Base-by-base conservation (phyloP, 1,140 invertebrate genomes). In the Planococcus citri region DNA sequence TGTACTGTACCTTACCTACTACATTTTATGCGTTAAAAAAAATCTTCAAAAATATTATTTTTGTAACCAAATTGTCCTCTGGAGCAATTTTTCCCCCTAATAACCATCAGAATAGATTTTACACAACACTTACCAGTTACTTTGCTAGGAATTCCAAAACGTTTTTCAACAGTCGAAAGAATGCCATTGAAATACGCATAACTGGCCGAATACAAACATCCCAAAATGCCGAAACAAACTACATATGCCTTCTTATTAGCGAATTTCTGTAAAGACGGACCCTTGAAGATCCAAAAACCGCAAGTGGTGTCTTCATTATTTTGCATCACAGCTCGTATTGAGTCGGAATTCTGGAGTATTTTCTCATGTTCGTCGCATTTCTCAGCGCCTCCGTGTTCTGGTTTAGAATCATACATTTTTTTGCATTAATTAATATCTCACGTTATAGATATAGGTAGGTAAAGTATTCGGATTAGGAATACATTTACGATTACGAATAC, bases 151-250 rank as follows among this genome's bases (percentile, higher is more conserved):
- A 91, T 89, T 74, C 87, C 88, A 75, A 89, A 91, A 72, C 88
- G 80, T 75, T 90, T 91, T 76, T 91, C 89, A 25, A 91, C 79
- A 1, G 89, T 91, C 25, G 88, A 88, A 51, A 91, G 86, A 9
- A 86, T 88, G 12, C 87, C 87, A 74, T 87, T 87, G 71, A 88
- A 87, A 75, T 91, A 91, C 1, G 87, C 83, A 74, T 86, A 90
- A 72, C 86, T 85, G 72, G 88, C 88, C n/a, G 85, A 84, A 73
- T 88, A 88, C 64, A 88, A 82, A 72, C 87, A 85, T 0, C 87
- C 88, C 0, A 90, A 78, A 6, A 88, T 77, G 57, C 87, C 88
- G 73, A 89, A 91, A 0, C 88, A 77, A 58, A 89, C 76, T 1
- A 91, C 83, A 73, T 88, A 91, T 0, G 83, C 83, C 70, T 88